These are phyloP conservation scores for Oeneis ivallda DNA, from an alignment of 2,888 invertebrate species.

Conservation along the genomic window DNA sequence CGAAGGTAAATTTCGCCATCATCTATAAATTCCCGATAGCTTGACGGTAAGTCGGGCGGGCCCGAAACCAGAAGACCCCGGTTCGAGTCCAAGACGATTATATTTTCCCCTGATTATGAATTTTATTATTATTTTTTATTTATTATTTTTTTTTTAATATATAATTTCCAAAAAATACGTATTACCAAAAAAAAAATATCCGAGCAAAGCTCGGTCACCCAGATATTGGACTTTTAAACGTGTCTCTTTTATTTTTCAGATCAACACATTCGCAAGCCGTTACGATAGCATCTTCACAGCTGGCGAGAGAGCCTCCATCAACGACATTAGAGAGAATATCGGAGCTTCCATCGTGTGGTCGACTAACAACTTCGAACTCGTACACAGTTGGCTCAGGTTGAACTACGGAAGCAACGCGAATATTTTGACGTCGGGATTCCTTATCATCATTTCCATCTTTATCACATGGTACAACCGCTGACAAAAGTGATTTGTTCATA, in stretches of 20 bases:
- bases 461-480: slow-evolving; percentile 46
- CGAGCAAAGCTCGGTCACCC: no score
- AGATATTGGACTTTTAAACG: no score
- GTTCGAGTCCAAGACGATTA: no score
- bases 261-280: slow-evolving; percentile 50
- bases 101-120: no score
- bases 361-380: slow-evolving; percentile 48
- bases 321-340: slow-evolving; percentile 65
- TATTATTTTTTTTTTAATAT: no score
- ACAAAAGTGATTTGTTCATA: slow-evolving; percentile 7
- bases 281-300: slow-evolving; percentile 60
- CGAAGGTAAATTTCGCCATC: no score
- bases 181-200: no score
- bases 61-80: no score
- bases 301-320: slow-evolving; percentile 61
- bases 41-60: no score
- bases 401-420: slow-evolving; percentile 54
- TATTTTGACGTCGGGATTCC: slow-evolving; percentile 52
- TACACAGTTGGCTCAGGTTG: slow-evolving; percentile 58
- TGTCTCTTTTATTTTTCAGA: slow-evolving; percentile 44
- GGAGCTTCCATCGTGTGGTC: slow-evolving; percentile 68
- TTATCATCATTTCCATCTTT: slow-evolving; percentile 54
- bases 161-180: no score
- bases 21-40: no score
- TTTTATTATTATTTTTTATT: no score